A percentile compares a stretch with the other conserved stretches of the same genome.
Conservation (phyloP, 2,797 vertebrate genomes). For the Acanthopagrus latus region DNA sequence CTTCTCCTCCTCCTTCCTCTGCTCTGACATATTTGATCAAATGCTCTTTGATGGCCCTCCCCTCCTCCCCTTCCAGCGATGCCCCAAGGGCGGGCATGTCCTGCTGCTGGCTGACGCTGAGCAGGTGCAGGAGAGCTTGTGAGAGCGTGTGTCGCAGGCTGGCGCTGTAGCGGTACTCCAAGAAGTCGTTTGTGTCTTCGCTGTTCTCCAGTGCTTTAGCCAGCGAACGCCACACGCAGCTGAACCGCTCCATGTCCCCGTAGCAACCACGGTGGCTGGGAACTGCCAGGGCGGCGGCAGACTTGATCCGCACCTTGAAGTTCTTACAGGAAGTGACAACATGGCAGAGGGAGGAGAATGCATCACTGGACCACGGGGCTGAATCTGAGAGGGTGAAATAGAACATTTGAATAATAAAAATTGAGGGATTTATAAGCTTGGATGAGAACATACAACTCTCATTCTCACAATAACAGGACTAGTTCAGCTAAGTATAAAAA, state of each 20-base stretch:
- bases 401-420: too few relatives aligned
- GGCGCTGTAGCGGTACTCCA: slow-evolving; percentile 96
- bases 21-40: slow-evolving; percentile 88
- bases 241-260: slow-evolving; percentile 86
- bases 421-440: too few relatives aligned
- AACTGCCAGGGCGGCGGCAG: slow-evolving; percentile 91
- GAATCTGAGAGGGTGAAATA: slow-evolving; percentile 80
- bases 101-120: slow-evolving; percentile 82
- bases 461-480: too few relatives aligned
- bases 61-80: slow-evolving; percentile 74
- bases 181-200: slow-evolving; percentile 92
- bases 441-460: too few relatives aligned
- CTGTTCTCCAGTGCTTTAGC: slow-evolving; percentile 92
- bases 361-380: slow-evolving; percentile 89
- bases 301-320: slow-evolving; percentile 97
- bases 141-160: slow-evolving; percentile 93
- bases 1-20: slow-evolving; percentile 50
- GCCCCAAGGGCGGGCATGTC: slow-evolving; percentile 86
- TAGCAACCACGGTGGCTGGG: slow-evolving; percentile 88
- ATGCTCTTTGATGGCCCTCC: slow-evolving; percentile 78
- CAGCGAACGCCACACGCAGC: slow-evolving; percentile 89
- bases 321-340: slow-evolving; percentile 96
- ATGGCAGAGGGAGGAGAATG: slow-evolving; percentile 88
- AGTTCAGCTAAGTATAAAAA: too few relatives aligned
- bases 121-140: slow-evolving; percentile 90